Conservation (phyloP, 1,140 invertebrate species). For the Microplitis demolitor region DNA sequence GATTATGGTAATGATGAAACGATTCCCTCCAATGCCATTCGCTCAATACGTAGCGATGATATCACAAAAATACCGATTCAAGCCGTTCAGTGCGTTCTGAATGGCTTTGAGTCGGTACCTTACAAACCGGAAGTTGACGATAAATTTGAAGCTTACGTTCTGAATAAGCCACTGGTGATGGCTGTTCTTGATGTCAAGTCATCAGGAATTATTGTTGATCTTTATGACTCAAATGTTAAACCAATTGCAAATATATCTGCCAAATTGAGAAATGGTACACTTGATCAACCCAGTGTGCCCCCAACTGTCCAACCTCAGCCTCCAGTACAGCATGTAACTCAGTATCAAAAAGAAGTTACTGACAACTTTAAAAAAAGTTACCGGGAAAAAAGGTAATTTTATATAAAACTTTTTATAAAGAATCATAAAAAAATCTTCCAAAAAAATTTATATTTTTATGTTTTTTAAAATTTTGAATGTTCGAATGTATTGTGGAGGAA, state of each 20-base stretch:
- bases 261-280: slow-evolving; percentile 1
- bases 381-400: background rate
- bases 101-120: slow-evolving; percentile 60
- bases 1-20: slow-evolving; percentile 80
- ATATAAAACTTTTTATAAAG: no score
- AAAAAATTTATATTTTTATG: no score
- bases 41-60: slow-evolving; percentile 68
- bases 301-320: background rate
- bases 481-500: no score
- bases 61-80: slow-evolving; percentile 69
- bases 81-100: slow-evolving; percentile 75
- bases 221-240: slow-evolving; percentile 50
- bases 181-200: slow-evolving; percentile 61
- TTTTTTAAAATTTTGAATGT: no score
- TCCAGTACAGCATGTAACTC: background rate
- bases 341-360: background rate
- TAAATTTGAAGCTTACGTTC: slow-evolving; percentile 57
- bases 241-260: slow-evolving; percentile 21
- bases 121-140: slow-evolving; percentile 47
- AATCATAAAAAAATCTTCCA: no score
- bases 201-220: slow-evolving; percentile 60
- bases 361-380: background rate
- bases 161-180: slow-evolving; percentile 63
- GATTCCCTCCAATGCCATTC: slow-evolving; percentile 63
- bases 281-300: background rate